Conservation (phyloP, 1,140 invertebrate genomes). For the Drosophila quadrilineata region DNA sequence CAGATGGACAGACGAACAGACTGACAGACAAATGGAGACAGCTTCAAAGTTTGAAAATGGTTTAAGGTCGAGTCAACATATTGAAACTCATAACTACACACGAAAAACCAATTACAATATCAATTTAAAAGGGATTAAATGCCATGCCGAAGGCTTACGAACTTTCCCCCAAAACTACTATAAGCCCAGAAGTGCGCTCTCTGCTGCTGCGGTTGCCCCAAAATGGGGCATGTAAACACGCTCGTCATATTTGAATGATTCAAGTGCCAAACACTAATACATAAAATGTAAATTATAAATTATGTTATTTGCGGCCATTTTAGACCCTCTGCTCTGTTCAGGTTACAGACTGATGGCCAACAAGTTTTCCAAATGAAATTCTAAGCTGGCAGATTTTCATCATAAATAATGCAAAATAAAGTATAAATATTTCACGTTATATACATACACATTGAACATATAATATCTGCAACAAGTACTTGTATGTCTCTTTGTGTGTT, state of each 20-base stretch:
- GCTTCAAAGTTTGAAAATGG: slow-evolving; percentile 21
- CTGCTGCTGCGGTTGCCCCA: too few species aligned
- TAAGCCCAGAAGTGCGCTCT: not conserved
- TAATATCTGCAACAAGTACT: slow-evolving; percentile 67
- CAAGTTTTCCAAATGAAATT: slow-evolving; percentile 74
- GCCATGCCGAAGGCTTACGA: slow-evolving; percentile 36
- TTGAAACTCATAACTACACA: slow-evolving; percentile 75
- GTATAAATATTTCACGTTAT: not conserved
- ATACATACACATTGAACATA: slow-evolving; percentile 30
- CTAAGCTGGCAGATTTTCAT: slow-evolving; percentile 73
- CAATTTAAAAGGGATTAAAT: slow-evolving; percentile 79
- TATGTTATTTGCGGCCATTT: slow-evolving; percentile 16
- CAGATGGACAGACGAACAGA: too few species aligned
- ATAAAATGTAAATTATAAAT: slow-evolving; percentile 35
- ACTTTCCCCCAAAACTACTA: slow-evolving; percentile 30
- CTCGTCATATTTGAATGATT: slow-evolving; percentile 46
- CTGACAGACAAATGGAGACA: not conserved
- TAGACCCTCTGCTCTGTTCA: not conserved
- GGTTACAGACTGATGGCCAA: not conserved
- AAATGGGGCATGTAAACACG: not conserved
- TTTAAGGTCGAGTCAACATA: slow-evolving; percentile 44
- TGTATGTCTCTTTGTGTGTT: not conserved
- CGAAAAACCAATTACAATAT: slow-evolving; percentile 78
- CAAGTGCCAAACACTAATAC: slow-evolving; percentile 14
- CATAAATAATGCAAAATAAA: slow-evolving; percentile 68